Conservation (phyloP, 1,140 invertebrate species). For the Drosophila leontia region DNA sequence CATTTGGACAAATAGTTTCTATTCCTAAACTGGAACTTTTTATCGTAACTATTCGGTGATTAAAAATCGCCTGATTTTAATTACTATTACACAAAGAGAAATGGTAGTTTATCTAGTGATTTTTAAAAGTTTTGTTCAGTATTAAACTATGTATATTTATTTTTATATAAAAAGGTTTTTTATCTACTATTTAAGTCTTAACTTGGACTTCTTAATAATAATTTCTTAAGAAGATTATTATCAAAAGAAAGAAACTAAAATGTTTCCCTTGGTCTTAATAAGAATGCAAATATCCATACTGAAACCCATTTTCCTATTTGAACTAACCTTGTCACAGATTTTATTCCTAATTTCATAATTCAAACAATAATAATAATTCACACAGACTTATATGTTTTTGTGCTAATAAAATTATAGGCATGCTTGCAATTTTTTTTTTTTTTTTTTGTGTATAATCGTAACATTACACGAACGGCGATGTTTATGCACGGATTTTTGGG, state of each 20-base stretch:
- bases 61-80: slow-evolving; percentile 16
- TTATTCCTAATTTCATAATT: background rate
- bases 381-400: background rate
- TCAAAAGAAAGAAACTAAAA: too few relatives aligned
- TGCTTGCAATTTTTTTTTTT: slow-evolving; percentile 16
- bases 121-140: too few relatives aligned
- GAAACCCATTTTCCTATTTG: background rate
- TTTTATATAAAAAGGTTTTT: too few relatives aligned
- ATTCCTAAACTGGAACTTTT: slow-evolving; percentile 2
- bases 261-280: background rate
- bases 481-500: slow-evolving; percentile 65
- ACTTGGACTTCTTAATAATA: too few relatives aligned
- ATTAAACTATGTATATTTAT: too few relatives aligned
- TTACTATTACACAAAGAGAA: slow-evolving; percentile 1
- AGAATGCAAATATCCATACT: background rate
- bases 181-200: too few relatives aligned
- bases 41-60: slow-evolving; percentile 18
- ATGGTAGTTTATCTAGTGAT: too few relatives aligned
- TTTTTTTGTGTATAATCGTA: slow-evolving; percentile 33
- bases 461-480: slow-evolving; percentile 48
- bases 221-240: too few relatives aligned
- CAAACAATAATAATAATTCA: background rate
- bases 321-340: background rate
- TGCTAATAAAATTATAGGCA: slow-evolving; percentile 1
- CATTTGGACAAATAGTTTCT: slow-evolving; percentile 12